Evolutionary conservation across 2,888 invertebrate species (phyloP), one percentile per base, ranked within the genome.

Genomic region (Pelosia muscerda): DNA sequence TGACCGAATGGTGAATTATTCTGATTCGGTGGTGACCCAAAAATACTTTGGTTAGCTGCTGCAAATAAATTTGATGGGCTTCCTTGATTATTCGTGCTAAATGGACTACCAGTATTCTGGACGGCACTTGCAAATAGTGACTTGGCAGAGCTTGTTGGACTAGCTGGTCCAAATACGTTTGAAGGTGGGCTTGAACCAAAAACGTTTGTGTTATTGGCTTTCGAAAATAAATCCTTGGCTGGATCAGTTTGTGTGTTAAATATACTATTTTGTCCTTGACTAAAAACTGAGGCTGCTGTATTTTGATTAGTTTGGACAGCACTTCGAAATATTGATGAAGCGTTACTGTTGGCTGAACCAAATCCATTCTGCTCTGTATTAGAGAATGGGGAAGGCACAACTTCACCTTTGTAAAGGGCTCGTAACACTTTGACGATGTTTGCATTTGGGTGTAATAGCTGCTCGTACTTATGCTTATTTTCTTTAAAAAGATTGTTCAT

Each of bases 281-380:
- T 78, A 66, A 86, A 88, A 69, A 84, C 74, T 11, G 86, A 79
- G 4, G 75, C 79, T 64, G 78, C 74, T 6, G 75, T 55, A 65
- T 71, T 81, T 2, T 65, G 69, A 26, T 79, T 63, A 56, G 77
- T 85, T 69, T 90, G 91, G 4, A 84, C 81, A 10, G 91, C 92
- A 76, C 85, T 89, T 5, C 88, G 84, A 68, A 93, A 94, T 66
- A 94, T 73, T 11, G 92, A 91, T 38, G 91, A 83, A 26, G 90
- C 91, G 28, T 83, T 69, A 70, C 73, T 75, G 23, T 65, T 76
- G 28, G 68, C 66, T 23, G 68, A 74, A 38, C 74, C 65, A 26
- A 65, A 74, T 2, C 31, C 42, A 53, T 57, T 78, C 59, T 81
- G 84, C 26, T 76, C 64, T 2, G 72, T 65, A 8, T 74, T 81